A percentile compares a stretch with the other conserved stretches of the same genome.
These are phyloP conservation scores for Lasioglossum malachurum DNA, from an alignment of 2,888 invertebrate genomes.

Conservation along the genomic window DNA sequence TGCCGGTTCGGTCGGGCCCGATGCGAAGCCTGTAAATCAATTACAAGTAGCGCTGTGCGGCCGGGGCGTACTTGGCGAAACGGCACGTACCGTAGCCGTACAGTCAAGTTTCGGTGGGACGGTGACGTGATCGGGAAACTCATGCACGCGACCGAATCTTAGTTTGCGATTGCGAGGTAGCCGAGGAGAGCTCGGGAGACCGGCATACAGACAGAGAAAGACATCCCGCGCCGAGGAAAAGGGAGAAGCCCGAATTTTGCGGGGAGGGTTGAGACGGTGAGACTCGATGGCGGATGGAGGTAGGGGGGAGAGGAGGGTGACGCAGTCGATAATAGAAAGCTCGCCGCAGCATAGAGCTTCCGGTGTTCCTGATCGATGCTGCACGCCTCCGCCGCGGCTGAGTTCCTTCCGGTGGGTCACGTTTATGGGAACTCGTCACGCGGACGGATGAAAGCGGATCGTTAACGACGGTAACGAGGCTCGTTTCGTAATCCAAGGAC, in stretches of 20 bases:
- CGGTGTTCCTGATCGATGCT: constrained; percentile 57
- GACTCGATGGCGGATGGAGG: not conserved
- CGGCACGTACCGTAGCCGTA: constrained; percentile 79
- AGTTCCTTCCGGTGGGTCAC: constrained; percentile 63
- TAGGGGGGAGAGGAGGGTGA: constrained; percentile 20
- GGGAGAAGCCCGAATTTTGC: not conserved
- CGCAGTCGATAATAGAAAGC: constrained; percentile 69
- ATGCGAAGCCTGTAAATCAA: constrained; percentile 83
- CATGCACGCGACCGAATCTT: constrained; percentile 68
- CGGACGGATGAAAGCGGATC: constrained; percentile 71
- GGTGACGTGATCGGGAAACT: constrained; percentile 83
- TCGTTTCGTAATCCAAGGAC: constrained; percentile 65
- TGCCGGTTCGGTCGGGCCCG: constrained; percentile 63
- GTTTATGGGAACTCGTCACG: constrained; percentile 62
- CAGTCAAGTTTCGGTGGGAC: constrained; percentile 75
- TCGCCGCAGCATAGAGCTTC: constrained; percentile 55
- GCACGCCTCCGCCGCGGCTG: constrained; percentile 30
- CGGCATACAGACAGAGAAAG: constrained; percentile 5
- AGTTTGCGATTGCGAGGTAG: constrained; percentile 45
- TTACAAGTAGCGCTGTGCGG: constrained; percentile 80
- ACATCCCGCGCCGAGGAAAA: not conserved
- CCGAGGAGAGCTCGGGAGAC: not conserved
- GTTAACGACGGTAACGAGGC: constrained; percentile 67
- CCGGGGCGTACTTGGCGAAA: constrained; percentile 75
- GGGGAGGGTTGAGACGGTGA: not conserved